Conservation (phyloP, 2,888 invertebrate genomes). For the Lacanobia oleracea region DNA sequence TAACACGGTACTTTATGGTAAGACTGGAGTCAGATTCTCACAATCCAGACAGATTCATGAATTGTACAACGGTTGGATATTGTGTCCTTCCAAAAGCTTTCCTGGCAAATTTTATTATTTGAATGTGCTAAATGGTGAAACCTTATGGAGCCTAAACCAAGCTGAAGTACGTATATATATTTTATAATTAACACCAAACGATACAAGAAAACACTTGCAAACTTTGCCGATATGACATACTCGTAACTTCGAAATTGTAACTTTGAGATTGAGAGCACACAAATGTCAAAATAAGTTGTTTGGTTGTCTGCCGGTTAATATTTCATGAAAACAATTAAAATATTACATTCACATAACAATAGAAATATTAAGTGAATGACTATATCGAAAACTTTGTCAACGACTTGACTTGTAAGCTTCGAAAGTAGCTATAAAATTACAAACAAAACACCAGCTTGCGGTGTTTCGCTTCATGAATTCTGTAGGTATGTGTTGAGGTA, state of each 20-base stretch:
- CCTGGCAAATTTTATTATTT: constrained; percentile 84
- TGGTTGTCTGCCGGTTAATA: background rate
- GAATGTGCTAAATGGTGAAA: constrained; percentile 78
- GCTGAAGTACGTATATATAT: constrained; percentile 71
- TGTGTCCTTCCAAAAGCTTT: constrained; percentile 81
- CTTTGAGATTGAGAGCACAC: background rate
- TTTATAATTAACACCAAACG: background rate
- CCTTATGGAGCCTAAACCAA: constrained; percentile 77
- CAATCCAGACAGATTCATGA: too few species aligned
- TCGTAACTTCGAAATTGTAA: background rate
- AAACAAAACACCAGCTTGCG: background rate
- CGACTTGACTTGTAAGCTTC: background rate
- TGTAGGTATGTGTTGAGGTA: background rate
- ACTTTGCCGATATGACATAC: constrained; percentile 4
- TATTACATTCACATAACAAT: background rate
- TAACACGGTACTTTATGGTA: too few species aligned
- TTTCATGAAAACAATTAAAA: background rate
- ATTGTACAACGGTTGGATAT: constrained; percentile 74
- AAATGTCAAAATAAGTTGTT: constrained; percentile 1
- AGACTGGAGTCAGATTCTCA: too few species aligned
- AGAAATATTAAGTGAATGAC: background rate
- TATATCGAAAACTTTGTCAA: background rate
- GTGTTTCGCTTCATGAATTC: background rate
- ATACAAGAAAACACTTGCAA: background rate
- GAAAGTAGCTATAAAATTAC: constrained; percentile 1